phyloP scores from a whole-genome alignment of 2,113 vertebrate genomes.

The Onychostruthus taczanowskii region DNA sequence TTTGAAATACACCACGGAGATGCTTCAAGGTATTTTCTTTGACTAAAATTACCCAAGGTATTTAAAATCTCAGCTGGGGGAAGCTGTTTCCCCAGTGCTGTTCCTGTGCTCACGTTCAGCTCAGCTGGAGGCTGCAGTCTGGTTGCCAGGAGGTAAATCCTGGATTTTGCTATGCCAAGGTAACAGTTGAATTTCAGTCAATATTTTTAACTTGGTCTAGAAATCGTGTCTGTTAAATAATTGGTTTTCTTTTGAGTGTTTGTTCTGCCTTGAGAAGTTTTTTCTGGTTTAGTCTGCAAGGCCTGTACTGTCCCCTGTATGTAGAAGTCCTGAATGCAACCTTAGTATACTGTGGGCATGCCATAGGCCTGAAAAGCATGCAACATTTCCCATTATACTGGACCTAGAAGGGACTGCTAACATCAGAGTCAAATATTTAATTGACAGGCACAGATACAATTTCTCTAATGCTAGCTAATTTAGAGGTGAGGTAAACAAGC shows the following conservation, averaged over 20 bases:
- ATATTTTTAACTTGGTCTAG: not conserved
- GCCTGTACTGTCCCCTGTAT: not conserved
- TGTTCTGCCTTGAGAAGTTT: not conserved
- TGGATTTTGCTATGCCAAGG: not conserved
- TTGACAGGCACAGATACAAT: not conserved
- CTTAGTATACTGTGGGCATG: accelerated
- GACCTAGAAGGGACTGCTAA: not conserved
- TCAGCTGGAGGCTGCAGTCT: not conserved
- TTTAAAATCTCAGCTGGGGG: not conserved
- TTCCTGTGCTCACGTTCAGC: accelerated
- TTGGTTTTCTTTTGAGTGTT: not conserved
- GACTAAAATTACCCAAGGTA: not conserved
- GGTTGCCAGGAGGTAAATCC: not conserved
- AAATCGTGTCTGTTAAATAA: not conserved
- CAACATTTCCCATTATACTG: not conserved
- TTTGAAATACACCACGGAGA: not conserved
- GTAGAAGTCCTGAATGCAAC: not conserved
- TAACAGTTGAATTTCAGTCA: not conserved
- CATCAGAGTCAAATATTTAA: not conserved
- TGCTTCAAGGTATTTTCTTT: not conserved
- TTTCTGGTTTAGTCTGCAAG: not conserved
- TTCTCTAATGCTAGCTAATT: not conserved
- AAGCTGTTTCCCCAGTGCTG: not conserved
- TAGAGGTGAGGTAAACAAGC: not conserved
- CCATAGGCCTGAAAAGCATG: not conserved